Percentiles rank a stretch among this genome's conserved stretches.
Evolutionary conservation across 2,113 vertebrate genomes (phyloP).

Genomic region (Gila orcuttii): DNA sequence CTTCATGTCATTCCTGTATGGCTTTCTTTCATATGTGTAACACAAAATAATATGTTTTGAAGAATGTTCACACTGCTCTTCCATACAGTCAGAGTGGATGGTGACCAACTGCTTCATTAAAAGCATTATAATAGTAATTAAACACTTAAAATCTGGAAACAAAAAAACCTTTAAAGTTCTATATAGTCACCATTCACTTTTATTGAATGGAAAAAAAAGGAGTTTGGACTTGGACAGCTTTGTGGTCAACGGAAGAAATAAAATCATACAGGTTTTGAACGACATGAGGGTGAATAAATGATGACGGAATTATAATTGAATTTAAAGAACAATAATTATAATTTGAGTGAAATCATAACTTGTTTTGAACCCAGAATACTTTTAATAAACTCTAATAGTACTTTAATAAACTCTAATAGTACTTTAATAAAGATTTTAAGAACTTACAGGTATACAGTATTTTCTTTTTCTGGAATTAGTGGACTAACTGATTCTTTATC

Average conservation of each 20-base stretch:
- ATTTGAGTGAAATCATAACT: background rate
- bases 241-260: background rate
- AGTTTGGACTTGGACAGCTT: background rate
- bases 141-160: background rate
- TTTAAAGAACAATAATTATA: background rate
- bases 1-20: background rate
- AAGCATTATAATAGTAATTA: background rate
- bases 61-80: conserved; percentile 1
- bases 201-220: background rate
- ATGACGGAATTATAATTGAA: background rate
- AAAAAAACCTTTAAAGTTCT: background rate
- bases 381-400: background rate
- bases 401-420: background rate
- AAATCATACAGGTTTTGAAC: background rate
- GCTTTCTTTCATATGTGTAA: background rate
- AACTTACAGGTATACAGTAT: background rate
- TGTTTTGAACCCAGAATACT: background rate
- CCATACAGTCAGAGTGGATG: background rate
- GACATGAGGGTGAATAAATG: background rate
- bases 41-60: background rate
- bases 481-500: background rate
- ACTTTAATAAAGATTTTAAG: background rate
- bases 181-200: background rate
- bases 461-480: background rate
- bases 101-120: background rate